These are phyloP conservation scores for Ornithoptera priamus DNA, from an alignment of 2,888 invertebrate genomes.

Conservation along the genomic window DNA sequence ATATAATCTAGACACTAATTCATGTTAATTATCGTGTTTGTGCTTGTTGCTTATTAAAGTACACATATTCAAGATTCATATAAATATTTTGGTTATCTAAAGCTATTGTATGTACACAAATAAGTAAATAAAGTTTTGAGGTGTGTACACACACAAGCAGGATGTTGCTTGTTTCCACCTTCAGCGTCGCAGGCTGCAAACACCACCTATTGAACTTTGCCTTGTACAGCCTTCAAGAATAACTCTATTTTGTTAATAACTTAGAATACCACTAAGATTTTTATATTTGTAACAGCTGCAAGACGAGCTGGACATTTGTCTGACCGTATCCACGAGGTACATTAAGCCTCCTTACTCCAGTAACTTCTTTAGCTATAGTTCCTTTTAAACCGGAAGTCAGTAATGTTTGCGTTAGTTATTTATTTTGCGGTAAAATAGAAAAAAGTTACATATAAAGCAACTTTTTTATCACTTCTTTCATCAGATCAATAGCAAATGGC, in stretches of 20 bases:
- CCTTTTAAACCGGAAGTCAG: no score
- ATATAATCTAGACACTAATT: no score
- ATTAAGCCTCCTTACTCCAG: no score
- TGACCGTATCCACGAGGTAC: no score
- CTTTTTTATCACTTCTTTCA: neutral
- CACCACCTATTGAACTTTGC: neutral
- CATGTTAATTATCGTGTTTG: no score
- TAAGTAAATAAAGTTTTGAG: neutral
- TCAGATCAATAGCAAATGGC: constrained; percentile 86
- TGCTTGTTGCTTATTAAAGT: no score
- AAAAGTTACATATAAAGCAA: no score
- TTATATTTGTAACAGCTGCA: neutral
- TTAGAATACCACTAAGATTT: neutral
- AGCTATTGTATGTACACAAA: neutral
- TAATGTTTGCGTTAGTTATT: no score
- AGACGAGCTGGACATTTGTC: no score
- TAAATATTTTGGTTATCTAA: neutral
- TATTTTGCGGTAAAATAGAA: no score
- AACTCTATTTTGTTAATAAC: neutral
- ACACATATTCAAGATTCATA: neutral
- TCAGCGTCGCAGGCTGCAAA: neutral
- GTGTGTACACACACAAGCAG: neutral
- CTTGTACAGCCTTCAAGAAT: neutral
- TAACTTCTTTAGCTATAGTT: no score
- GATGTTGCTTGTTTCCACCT: neutral